Percentiles rank a stretch among this genome's conserved stretches.
Conservation (phyloP, 2,797 vertebrate genomes). For the Dicrostonyx torquatus region DNA sequence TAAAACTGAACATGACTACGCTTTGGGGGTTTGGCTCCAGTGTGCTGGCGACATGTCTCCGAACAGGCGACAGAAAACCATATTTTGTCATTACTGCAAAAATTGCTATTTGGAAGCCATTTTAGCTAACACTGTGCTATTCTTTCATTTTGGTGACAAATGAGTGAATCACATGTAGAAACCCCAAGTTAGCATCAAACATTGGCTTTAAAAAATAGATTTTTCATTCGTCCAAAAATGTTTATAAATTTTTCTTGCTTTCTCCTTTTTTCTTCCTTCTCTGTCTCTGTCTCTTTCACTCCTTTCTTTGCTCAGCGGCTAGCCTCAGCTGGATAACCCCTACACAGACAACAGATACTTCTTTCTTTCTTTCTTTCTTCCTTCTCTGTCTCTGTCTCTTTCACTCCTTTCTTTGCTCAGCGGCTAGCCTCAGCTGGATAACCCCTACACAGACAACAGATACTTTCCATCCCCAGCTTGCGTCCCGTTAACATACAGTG, state of each 20-base stretch:
- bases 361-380: neutral
- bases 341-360: neutral
- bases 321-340: neutral
- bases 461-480: neutral
- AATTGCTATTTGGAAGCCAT: slow-evolving; percentile 57
- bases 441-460: neutral
- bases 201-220: slow-evolving; percentile 23
- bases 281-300: neutral
- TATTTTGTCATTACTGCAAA: slow-evolving; percentile 67
- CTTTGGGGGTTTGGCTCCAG: neutral
- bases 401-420: neutral
- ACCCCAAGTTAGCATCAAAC: slow-evolving; percentile 32
- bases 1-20: neutral
- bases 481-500: neutral
- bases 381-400: neutral
- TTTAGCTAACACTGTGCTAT: slow-evolving; percentile 33
- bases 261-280: neutral
- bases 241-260: neutral
- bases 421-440: neutral
- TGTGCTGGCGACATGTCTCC: neutral
- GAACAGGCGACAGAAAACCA: slow-evolving; percentile 51
- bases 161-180: slow-evolving; percentile 21
- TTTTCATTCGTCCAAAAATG: slow-evolving; percentile 53
- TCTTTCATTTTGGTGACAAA: slow-evolving; percentile 68
- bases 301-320: neutral